Conservation (phyloP, 1,140 invertebrate genomes). For the Metopolophium dirhodum region DNA sequence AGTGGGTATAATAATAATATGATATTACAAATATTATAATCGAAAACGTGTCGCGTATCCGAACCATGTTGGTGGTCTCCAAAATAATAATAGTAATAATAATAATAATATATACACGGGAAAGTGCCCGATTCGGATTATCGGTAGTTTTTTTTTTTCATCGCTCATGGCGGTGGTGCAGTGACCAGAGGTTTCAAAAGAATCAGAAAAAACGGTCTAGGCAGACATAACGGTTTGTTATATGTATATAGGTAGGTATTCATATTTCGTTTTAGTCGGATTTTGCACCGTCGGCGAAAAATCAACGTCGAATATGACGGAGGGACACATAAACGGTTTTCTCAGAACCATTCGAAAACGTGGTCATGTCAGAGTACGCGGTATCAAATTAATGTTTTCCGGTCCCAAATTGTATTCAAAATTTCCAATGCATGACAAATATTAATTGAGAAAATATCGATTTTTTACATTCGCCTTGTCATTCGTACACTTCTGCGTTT, state of each 20-base stretch:
- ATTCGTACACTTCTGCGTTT: neutral
- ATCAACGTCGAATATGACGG: neutral
- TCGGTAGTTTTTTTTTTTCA: neutral
- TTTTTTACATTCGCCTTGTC: neutral
- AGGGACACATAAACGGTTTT: neutral
- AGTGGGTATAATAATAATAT: conserved; percentile 4
- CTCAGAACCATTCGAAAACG: neutral
- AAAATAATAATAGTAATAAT: neutral
- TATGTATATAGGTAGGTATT: neutral
- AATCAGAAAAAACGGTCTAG: neutral
- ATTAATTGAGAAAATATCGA: conserved; percentile 11
- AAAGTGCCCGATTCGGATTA: neutral
- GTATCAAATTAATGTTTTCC: conserved; percentile 14
- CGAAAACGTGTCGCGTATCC: neutral
- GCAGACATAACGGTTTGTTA: neutral
- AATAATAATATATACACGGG: neutral
- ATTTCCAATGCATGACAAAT: neutral
- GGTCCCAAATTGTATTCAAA: neutral
- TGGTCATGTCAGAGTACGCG: no score
- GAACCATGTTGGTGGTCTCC: conserved; percentile 12
- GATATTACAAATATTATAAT: conserved; percentile 5
- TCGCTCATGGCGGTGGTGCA: neutral
- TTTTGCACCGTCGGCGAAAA: neutral
- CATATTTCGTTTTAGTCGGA: neutral
- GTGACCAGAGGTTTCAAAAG: neutral